Conservation (phyloP, 1,140 invertebrate genomes). For the Homalodisca vitripennis region DNA sequence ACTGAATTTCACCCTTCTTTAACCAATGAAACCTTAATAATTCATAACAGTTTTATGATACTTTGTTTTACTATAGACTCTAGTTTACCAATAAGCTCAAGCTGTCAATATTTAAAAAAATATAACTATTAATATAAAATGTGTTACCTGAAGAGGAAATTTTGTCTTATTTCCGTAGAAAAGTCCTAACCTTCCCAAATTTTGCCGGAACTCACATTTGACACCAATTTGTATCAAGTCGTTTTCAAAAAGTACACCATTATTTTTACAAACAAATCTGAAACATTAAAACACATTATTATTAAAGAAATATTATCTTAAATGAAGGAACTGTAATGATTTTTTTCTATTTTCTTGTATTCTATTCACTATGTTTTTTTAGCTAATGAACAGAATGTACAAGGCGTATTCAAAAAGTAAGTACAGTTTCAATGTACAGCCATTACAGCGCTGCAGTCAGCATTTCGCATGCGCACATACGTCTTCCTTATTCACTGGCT, state of each 20-base stretch:
- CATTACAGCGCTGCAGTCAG: too few species aligned
- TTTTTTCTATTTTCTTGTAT: too few species aligned
- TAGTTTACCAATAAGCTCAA: neutral
- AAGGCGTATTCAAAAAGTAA: too few species aligned
- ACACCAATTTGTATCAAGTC: constrained; percentile 98
- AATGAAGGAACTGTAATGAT: too few species aligned
- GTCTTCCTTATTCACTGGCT: too few species aligned
- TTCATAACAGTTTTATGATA: neutral
- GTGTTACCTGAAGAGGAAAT: constrained; percentile 64
- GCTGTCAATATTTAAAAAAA: too few species aligned
- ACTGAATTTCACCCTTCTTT: too few species aligned
- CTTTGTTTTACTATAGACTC: neutral
- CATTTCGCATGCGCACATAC: too few species aligned
- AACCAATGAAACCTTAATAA: neutral
- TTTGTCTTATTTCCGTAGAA: constrained; percentile 99
- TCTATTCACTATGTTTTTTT: too few species aligned
- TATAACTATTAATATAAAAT: neutral
- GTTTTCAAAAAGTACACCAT: constrained; percentile 98
- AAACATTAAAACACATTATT: constrained; percentile 38
- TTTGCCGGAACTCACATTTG: constrained; percentile 94
- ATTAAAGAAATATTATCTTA: too few species aligned
- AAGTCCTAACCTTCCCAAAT: constrained; percentile 90
- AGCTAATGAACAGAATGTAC: too few species aligned
- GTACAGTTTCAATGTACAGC: too few species aligned
- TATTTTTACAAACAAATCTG: constrained; percentile 96